phyloP scores from a whole-genome alignment of 2,113 vertebrate species.

The Ophthalmolycus amberensis region DNA sequence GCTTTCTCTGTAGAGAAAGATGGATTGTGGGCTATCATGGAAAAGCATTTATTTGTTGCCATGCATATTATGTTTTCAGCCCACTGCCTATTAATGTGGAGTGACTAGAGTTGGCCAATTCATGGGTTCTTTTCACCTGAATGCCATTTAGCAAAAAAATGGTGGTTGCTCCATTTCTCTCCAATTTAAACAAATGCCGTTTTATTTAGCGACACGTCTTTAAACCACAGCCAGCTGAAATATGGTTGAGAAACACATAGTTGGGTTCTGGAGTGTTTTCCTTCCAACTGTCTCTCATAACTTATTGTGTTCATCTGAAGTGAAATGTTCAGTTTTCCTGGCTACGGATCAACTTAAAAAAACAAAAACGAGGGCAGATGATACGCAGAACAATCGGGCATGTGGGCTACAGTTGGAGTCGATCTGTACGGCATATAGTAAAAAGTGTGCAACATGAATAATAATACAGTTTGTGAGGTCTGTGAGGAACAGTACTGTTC shows the following conservation, averaged over 20 bases:
- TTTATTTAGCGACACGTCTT: conserved; percentile 40
- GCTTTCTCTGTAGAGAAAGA: conserved; percentile 7
- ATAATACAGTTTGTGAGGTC: neutral
- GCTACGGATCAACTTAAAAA: conserved; percentile 16
- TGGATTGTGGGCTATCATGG: neutral
- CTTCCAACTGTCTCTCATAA: conserved; percentile 52
- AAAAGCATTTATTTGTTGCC: conserved; percentile 44
- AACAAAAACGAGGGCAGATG: neutral
- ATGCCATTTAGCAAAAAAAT: conserved; percentile 26
- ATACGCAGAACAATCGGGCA: conserved; percentile 13
- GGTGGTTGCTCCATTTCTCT: conserved; percentile 50
- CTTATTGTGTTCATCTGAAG: conserved; percentile 35
- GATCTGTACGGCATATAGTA: neutral
- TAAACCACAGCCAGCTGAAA: conserved; percentile 44
- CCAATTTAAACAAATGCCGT: conserved; percentile 44
- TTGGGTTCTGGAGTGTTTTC: conserved; percentile 49
- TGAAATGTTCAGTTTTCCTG: conserved; percentile 43
- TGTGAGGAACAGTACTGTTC: neutral
- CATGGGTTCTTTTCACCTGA: conserved; percentile 34
- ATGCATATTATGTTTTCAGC: conserved; percentile 28
- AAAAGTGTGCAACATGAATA: neutral
- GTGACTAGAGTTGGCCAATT: conserved; percentile 37
- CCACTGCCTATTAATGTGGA: conserved; percentile 36
- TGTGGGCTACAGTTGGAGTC: conserved; percentile 23
- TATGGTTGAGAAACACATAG: conserved; percentile 29